Evolutionary conservation across 2,113 vertebrate genomes (phyloP).

Genomic region (Hystrix brachyura): DNA sequence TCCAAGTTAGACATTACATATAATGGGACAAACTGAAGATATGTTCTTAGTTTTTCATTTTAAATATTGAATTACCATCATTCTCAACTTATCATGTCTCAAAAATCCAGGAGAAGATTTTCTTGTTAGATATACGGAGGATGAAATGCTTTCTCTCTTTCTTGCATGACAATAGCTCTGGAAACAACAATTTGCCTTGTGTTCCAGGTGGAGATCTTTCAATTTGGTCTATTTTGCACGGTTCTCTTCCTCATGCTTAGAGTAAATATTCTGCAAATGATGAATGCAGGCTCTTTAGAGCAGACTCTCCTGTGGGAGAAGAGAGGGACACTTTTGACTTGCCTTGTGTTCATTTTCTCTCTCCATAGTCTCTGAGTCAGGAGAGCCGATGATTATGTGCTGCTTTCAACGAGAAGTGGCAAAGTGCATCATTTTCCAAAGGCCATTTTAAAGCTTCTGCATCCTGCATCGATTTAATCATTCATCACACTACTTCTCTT

Average conservation of each 20-base stretch:
- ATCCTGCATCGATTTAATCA: constrained; percentile 7
- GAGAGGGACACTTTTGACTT: background rate
- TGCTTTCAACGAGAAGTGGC: background rate
- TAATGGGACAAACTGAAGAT: background rate
- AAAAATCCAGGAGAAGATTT: background rate
- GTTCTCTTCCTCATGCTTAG: background rate
- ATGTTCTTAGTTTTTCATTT: background rate
- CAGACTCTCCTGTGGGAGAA: background rate
- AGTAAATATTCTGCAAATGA: background rate
- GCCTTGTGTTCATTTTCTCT: background rate
- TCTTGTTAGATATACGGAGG: background rate
- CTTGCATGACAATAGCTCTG: background rate
- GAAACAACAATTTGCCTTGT: background rate
- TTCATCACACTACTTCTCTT: constrained; percentile 22
- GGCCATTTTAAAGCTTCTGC: background rate
- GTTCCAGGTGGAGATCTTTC: background rate
- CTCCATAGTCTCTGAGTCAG: background rate
- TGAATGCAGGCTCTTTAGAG: background rate
- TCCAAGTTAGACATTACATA: background rate
- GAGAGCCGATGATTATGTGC: background rate
- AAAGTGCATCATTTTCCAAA: background rate
- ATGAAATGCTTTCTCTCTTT: background rate
- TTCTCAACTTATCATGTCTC: constrained; percentile 1
- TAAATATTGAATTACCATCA: background rate
- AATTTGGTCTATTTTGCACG: background rate